Evolutionary conservation across 2,113 vertebrate genomes (phyloP).

Genomic region (Canis aureus): DNA sequence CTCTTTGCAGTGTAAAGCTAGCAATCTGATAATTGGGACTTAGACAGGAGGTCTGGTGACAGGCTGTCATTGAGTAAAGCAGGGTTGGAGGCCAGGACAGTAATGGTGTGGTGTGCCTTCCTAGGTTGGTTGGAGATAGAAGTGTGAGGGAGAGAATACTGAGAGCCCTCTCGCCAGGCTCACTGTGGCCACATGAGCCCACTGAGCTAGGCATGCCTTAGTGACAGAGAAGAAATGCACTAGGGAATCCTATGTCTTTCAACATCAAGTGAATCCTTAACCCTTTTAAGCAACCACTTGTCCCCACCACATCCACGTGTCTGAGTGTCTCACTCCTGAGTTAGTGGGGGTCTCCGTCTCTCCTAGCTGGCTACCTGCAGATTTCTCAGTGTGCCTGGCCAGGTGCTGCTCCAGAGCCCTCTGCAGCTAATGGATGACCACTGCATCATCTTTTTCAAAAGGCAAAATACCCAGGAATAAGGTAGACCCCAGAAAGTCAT

Average conservation of each 20-base stretch:
- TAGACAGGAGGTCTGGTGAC: background rate
- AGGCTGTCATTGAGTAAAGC: background rate
- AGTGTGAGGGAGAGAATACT: background rate
- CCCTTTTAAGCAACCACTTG: background rate
- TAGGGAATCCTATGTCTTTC: background rate
- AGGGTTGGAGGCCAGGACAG: background rate
- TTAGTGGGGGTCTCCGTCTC: no score
- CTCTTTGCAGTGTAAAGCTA: background rate
- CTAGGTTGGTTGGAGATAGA: background rate
- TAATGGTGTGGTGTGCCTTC: background rate
- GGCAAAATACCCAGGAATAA: background rate
- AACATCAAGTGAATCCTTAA: background rate
- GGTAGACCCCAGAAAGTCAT: slow-evolving; percentile 1
- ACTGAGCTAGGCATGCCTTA: background rate
- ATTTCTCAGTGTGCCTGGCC: background rate
- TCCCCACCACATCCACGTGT: accelerated
- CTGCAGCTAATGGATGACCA: background rate
- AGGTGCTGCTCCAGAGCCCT: background rate
- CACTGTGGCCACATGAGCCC: background rate
- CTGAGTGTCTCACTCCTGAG: background rate
- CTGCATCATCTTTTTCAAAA: background rate
- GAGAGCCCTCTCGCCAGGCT: background rate
- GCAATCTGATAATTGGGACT: background rate
- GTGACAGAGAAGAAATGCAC: background rate
- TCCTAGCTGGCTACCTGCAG: background rate